Evolutionary conservation across 2,888 invertebrate genomes (phyloP).

Genomic region (Dolomedes plantarius): DNA sequence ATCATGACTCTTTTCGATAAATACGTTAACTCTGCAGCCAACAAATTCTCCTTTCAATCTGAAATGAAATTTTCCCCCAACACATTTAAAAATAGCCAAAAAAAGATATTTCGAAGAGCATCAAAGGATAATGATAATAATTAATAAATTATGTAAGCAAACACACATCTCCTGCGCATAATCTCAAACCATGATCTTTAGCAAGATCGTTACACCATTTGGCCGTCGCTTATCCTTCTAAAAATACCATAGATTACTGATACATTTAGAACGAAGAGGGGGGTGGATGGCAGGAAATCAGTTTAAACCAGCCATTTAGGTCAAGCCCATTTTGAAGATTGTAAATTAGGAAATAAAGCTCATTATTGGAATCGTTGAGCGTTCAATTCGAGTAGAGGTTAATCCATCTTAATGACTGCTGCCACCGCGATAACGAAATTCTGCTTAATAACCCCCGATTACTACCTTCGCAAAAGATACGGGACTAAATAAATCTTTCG

Average conservation of each 20-base stretch:
- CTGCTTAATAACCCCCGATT: constrained; percentile 58
- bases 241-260: background rate
- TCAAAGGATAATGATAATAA: background rate
- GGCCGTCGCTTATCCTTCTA: background rate
- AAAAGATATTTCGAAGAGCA: background rate
- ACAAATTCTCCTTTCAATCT: no score
- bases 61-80: no score
- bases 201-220: background rate
- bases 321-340: constrained; percentile 25
- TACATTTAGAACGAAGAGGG: background rate
- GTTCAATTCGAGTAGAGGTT: constrained; percentile 42
- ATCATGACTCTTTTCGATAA: no score
- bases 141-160: background rate
- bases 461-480: background rate
- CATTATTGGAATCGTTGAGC: constrained; percentile 61
- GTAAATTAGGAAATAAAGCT: constrained; percentile 70
- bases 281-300: constrained; percentile 12
- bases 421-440: constrained; percentile 42
- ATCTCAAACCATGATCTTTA: background rate
- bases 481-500: background rate
- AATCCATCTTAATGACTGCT: constrained; percentile 59
- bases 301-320: background rate
- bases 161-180: background rate
- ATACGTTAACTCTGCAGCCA: no score
- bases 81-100: no score